phyloP scores from a whole-genome alignment of 2,113 vertebrate species.

The Melospiza melodia region DNA sequence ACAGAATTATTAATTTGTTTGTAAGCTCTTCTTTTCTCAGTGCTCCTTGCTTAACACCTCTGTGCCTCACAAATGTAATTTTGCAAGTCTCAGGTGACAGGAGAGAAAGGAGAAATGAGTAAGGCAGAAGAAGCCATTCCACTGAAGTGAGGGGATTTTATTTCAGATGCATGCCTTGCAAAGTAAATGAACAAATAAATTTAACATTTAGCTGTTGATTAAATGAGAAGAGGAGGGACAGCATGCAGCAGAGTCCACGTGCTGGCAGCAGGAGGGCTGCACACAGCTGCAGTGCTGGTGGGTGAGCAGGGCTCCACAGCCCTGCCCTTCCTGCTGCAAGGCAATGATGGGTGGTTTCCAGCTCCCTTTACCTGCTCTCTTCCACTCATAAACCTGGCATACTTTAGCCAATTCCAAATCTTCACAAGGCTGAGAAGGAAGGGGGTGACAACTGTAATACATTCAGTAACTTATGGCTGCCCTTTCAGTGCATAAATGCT shows the following conservation, averaged over 20 bases:
- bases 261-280: not conserved
- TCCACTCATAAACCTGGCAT: not conserved
- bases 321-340: not conserved
- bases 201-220: not conserved
- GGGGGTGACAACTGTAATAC: not conserved
- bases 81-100: not conserved
- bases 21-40: not conserved
- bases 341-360: not conserved
- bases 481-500: slow-evolving; percentile 72
- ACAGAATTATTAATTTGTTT: slow-evolving; percentile 20
- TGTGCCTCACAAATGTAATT: not conserved
- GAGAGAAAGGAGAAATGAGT: not conserved
- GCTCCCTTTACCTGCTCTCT: not conserved
- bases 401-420: not conserved
- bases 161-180: not conserved
- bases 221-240: not conserved
- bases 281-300: accelerated
- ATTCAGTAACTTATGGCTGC: slow-evolving; percentile 72
- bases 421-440: not conserved
- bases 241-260: not conserved
- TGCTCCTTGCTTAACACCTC: not conserved
- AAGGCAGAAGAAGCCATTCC: not conserved
- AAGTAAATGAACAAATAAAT: not conserved
- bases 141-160: not conserved
- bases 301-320: not conserved